A percentile compares a stretch with the other conserved stretches of the same genome.
These are phyloP conservation scores for Trichogramma evanescens DNA, from an alignment of 2,888 invertebrate genomes.

Conservation along the genomic window DNA sequence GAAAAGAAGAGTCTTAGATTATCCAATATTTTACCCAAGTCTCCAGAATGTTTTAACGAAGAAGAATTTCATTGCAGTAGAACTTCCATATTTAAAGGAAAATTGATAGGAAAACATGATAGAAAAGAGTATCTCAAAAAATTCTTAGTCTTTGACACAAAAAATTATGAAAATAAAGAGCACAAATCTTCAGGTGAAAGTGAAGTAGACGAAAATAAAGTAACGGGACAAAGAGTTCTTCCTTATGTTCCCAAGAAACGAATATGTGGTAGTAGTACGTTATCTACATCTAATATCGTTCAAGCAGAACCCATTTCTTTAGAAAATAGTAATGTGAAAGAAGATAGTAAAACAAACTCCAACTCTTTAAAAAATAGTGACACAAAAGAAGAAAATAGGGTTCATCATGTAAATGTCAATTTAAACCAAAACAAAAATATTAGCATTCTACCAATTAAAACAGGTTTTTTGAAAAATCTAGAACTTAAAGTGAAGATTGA, in stretches of 20 bases:
- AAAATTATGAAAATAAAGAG: not conserved
- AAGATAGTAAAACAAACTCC: not conserved
- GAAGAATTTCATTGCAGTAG: constrained; percentile 10
- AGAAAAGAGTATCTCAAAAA: not conserved
- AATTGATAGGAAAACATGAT: constrained; percentile 2
- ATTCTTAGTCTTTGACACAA: not conserved
- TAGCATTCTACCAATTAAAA: constrained; percentile 6
- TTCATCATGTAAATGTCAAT: not conserved
- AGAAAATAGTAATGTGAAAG: too few species aligned
- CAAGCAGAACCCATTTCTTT: too few species aligned
- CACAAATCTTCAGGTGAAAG: not conserved
- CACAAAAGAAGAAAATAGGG: not conserved
- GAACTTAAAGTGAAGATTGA: not conserved
- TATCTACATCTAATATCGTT: too few species aligned
- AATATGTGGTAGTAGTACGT: too few species aligned
- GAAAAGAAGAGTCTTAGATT: too few species aligned
- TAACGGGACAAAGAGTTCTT: too few species aligned
- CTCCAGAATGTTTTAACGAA: not conserved
- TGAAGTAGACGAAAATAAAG: too few species aligned
- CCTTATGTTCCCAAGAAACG: too few species aligned
- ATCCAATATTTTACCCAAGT: too few species aligned
- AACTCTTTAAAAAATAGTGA: not conserved
- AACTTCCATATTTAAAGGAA: constrained; percentile 15
- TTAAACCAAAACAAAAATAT: not conserved
- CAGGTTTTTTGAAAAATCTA: not conserved